A percentile compares a stretch with the other conserved stretches of the same genome.
phyloP scores from a whole-genome alignment of 2,797 vertebrate species.

The Ptychobarbus kaznakovi region DNA sequence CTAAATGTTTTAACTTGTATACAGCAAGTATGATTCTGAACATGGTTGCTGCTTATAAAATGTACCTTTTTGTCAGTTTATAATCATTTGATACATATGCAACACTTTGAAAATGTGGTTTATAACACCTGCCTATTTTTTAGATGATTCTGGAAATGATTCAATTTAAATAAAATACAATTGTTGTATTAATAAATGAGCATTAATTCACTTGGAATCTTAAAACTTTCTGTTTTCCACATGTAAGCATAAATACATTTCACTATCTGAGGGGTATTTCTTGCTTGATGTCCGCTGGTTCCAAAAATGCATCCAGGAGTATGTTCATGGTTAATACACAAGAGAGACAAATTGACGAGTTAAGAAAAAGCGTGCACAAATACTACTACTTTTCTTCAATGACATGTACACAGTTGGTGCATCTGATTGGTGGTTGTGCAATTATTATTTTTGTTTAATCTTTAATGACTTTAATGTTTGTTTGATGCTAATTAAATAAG shows the following conservation, averaged over 20 bases:
- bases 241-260: background rate
- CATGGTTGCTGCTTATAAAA: conserved; percentile 18
- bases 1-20: conserved; percentile 23
- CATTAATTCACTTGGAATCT: background rate
- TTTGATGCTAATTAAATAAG: too few relatives aligned
- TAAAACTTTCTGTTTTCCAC: background rate
- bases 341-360: too few relatives aligned
- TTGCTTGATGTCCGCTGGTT: too few relatives aligned
- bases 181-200: background rate
- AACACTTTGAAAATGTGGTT: background rate
- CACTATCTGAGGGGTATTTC: too few relatives aligned
- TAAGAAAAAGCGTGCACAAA: too few relatives aligned
- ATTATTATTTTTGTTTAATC: too few relatives aligned
- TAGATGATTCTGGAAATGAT: background rate
- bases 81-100: background rate
- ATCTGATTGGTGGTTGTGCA: too few relatives aligned
- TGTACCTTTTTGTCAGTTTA: background rate
- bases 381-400: too few relatives aligned
- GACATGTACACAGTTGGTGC: too few relatives aligned
- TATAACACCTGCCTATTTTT: background rate
- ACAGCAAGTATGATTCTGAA: background rate
- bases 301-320: too few relatives aligned
- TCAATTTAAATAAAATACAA: conserved; percentile 12
- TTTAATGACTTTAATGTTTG: too few relatives aligned
- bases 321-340: too few relatives aligned